Percentiles rank a stretch among this genome's conserved stretches.
Evolutionary conservation across 2,797 vertebrate genomes (phyloP).

Genomic region (Sphenopsis melanotis): DNA sequence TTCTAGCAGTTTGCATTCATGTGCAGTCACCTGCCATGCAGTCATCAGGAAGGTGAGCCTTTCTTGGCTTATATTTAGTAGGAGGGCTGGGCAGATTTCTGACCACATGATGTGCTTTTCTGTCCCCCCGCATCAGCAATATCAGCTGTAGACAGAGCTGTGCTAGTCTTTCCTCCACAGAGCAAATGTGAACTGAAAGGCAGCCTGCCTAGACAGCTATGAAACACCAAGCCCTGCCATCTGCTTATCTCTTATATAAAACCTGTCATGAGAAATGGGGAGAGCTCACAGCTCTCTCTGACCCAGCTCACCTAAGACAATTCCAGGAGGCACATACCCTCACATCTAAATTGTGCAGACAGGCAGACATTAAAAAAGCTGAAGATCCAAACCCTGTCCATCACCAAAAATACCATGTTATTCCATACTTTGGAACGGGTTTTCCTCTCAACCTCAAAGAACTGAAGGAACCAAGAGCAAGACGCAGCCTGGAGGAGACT

Average conservation of each 20-base stretch:
- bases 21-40: not conserved
- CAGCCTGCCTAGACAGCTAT: not conserved
- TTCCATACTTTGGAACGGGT: not conserved
- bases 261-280: not conserved
- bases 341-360: not conserved
- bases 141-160: not conserved
- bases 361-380: not conserved
- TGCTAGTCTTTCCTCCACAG: not conserved
- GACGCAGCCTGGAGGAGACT: not conserved
- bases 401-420: not conserved
- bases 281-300: not conserved
- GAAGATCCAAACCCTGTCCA: not conserved
- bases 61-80: not conserved
- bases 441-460: not conserved
- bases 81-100: not conserved
- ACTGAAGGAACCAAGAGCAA: not conserved
- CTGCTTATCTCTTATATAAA: not conserved
- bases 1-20: not conserved
- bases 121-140: not conserved
- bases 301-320: not conserved
- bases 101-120: fast-evolving
- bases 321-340: not conserved
- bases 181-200: not conserved
- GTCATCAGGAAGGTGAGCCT: fast-evolving
- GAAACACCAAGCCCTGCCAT: not conserved